Base-by-base conservation (phyloP, 2,797 vertebrate genomes). In the Tauraco hartlaubi region DNA sequence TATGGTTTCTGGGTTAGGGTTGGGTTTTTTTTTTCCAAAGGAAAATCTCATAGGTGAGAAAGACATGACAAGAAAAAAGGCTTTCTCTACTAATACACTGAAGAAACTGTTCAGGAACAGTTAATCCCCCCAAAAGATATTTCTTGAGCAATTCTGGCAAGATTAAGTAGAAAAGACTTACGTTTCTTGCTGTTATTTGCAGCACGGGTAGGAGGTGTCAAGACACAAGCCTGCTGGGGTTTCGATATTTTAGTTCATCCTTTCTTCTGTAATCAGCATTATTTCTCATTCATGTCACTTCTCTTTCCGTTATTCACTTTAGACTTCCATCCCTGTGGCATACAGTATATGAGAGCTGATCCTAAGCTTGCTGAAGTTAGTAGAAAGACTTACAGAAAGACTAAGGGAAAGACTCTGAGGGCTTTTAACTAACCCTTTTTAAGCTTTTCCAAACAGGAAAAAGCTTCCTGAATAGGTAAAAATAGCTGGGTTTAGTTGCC, bases 61-160 rank as follows among this genome's bases (percentile, higher is more conserved):
- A 85, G 54, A 54, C 51, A 56, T 2, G 25, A 58, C 58, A 88
- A 80, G 54, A 66, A 59, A 77, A 92, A 90, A 80, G 17, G 21
- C 21, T 69, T 91, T 95, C n/a, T 62, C 64, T 33, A 44, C 77
- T 79, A 66, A 82, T 63, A 75, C 11, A 4, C 66, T 64, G 81
- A 48, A 92, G 76, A 84, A 92, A 93, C 15, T 87, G 16, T 76
- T 85, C 95, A 73, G 93, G 95, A 95, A 97, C 95, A 96, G 79
- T 80, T 97, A 97, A 96, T 97, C 94, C 90, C 59, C 18, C 28
- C 2, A 9, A 63, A 68, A 92, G 52, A 85, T 75, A 94, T 92
- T 90, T 87, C 73, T 90, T 92, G 82, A 87, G 95, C 64, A 85
- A 89, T 81, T 85, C 89, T 91, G 90, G 88, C 68, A 71, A 84